These are phyloP conservation scores for Macrobrachium rosenbergii DNA, from an alignment of 1,140 invertebrate genomes.

Conservation along the genomic window DNA sequence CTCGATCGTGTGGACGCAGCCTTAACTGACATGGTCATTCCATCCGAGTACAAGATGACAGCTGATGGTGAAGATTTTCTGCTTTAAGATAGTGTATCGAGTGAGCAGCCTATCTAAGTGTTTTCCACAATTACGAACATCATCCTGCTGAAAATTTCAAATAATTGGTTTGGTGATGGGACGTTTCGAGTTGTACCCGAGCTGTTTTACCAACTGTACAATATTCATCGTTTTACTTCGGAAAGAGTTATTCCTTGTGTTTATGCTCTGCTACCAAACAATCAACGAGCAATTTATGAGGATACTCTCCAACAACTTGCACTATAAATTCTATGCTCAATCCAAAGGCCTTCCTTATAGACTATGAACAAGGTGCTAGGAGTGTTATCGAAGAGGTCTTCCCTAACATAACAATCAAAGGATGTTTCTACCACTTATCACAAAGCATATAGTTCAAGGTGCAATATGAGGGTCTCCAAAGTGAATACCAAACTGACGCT, in stretches of 20 bases:
- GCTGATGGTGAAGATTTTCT: neutral
- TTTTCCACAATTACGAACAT: neutral
- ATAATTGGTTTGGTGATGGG: too few species aligned
- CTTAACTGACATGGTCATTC: neutral
- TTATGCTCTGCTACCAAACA: too few species aligned
- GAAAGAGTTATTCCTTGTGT: too few species aligned
- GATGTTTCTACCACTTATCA: neutral
- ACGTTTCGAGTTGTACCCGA: too few species aligned
- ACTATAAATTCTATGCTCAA: too few species aligned
- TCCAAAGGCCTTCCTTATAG: too few species aligned
- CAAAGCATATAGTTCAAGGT: neutral
- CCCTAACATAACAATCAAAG: neutral
- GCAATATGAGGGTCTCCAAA: neutral
- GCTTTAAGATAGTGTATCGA: neutral
- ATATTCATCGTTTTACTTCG: too few species aligned
- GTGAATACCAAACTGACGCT: conserved; percentile 13
- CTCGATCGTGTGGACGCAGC: too few species aligned
- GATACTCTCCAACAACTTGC: too few species aligned
- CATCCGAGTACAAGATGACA: neutral
- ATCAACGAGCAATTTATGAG: too few species aligned
- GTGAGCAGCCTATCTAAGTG: neutral
- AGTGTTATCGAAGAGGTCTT: neutral
- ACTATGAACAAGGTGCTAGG: neutral
- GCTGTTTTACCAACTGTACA: too few species aligned
- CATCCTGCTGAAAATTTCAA: too few species aligned